phyloP scores from a whole-genome alignment of 2,113 vertebrate species.

The Rhinolophus ferrumequinum region DNA sequence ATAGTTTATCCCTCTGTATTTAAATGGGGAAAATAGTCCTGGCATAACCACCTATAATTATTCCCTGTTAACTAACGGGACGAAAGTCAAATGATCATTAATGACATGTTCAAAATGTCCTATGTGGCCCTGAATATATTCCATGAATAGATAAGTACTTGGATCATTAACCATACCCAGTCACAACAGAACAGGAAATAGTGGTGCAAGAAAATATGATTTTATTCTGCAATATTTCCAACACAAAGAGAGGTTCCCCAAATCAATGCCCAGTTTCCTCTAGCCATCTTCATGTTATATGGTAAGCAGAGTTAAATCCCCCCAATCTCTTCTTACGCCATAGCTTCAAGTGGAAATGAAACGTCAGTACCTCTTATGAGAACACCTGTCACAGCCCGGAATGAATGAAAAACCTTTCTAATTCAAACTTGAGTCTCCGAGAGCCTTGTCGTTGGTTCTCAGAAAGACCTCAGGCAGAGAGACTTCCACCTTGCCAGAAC shows the following conservation, averaged over 20 bases:
- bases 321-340: background rate
- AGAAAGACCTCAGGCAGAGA: background rate
- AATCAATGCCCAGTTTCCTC: background rate
- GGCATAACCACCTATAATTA: background rate
- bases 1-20: background rate
- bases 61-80: background rate
- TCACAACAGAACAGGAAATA: constrained; percentile 35
- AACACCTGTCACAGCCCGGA: background rate
- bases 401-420: background rate
- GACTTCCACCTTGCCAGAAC: background rate
- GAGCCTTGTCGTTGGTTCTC: background rate
- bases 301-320: background rate
- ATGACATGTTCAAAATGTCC: background rate
- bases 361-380: background rate
- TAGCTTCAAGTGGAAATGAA: background rate
- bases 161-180: background rate
- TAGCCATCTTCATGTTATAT: background rate
- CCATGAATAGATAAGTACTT: background rate
- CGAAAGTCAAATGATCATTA: background rate
- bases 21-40: background rate
- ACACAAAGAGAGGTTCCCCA: background rate
- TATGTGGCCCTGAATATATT: background rate
- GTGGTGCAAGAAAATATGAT: background rate
- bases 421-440: background rate
- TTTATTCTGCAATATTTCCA: background rate